Conservation (phyloP, 2,888 invertebrate genomes). For the Branchipolynoe longqiensis region DNA sequence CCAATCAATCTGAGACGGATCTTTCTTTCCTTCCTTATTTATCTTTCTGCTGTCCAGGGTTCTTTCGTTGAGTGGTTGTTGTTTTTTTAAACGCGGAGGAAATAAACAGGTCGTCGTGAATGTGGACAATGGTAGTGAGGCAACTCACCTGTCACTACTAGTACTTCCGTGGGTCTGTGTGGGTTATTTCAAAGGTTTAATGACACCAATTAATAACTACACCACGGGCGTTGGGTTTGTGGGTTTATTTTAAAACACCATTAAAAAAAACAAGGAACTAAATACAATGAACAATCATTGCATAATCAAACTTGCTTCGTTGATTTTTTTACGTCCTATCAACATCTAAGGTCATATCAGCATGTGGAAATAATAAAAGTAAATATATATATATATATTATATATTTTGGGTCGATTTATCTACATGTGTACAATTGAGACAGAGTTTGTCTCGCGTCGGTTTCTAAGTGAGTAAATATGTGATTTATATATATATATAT, state of each 20-base stretch:
- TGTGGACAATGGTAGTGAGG: not conserved
- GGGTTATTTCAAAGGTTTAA: not conserved
- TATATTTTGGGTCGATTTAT: too few species aligned
- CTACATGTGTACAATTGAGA: too few species aligned
- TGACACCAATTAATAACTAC: not conserved
- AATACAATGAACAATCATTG: too few species aligned
- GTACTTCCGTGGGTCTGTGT: not conserved
- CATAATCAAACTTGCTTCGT: too few species aligned
- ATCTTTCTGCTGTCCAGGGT: not conserved
- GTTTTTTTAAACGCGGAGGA: not conserved
- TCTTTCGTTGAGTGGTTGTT: not conserved
- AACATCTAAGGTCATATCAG: too few species aligned
- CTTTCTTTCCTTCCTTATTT: too few species aligned
- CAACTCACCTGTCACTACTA: not conserved
- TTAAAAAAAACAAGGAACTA: too few species aligned
- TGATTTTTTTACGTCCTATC: too few species aligned
- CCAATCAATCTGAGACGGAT: not conserved
- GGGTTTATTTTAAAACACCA: too few species aligned
- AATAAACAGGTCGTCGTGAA: not conserved
- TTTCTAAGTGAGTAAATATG: not conserved
- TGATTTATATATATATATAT: too few species aligned
- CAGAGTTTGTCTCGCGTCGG: slow-evolving; percentile 38
- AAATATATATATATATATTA: too few species aligned
- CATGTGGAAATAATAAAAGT: too few species aligned
- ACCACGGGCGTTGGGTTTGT: not conserved